A percentile compares a stretch with the other conserved stretches of the same genome.
These are phyloP conservation scores for Fregetta grallaria DNA, from an alignment of 2,113 vertebrate species.

Conservation along the genomic window DNA sequence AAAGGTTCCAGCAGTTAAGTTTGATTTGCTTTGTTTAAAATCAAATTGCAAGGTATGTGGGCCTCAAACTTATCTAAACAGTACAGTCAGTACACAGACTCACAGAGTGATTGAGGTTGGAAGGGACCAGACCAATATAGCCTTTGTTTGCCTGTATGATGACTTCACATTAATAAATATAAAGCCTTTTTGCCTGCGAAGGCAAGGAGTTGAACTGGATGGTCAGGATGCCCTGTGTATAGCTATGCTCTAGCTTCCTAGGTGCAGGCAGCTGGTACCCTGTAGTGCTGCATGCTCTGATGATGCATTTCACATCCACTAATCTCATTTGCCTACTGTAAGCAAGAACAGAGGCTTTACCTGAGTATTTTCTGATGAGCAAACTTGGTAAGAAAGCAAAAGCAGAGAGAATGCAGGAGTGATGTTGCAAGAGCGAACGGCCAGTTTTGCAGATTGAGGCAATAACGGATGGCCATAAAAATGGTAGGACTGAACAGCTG, in stretches of 20 bases:
- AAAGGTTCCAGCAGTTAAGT: background rate
- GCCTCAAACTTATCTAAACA: conserved; percentile 36
- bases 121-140: background rate
- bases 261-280: background rate
- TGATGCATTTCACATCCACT: background rate
- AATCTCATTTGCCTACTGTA: background rate
- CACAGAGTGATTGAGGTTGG: background rate
- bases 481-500: background rate
- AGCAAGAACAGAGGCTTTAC: background rate
- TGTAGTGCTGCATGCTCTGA: background rate
- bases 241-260: background rate
- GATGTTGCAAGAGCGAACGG: background rate
- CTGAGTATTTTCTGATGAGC: background rate
- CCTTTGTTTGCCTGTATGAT: background rate
- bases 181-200: background rate
- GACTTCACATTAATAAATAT: background rate
- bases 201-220: background rate
- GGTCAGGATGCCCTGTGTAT: background rate
- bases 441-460: background rate
- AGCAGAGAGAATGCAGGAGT: background rate
- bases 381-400: background rate
- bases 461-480: background rate
- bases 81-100: background rate
- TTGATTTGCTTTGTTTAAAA: conserved; percentile 38
- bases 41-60: background rate